Percentiles rank a stretch among this genome's conserved stretches.
Conservation (phyloP, 2,888 invertebrate genomes). For the Drosophila mimica region DNA sequence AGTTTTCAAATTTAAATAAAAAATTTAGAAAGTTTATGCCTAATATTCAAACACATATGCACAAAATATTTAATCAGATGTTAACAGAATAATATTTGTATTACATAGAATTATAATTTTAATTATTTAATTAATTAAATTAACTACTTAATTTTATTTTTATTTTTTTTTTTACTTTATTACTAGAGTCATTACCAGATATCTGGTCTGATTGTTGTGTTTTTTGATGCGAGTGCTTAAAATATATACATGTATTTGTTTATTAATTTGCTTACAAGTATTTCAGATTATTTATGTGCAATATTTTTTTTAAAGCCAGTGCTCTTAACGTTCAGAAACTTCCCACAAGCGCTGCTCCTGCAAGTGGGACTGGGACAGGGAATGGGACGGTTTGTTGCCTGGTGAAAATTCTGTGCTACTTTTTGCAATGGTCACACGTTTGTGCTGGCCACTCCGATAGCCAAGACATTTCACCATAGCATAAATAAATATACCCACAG, state of each 20-base stretch:
- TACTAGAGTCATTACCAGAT: not conserved
- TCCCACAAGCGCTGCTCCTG: slow-evolving; percentile 21
- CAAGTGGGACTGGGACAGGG: not conserved
- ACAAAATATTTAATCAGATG: not conserved
- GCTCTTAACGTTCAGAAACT: slow-evolving; percentile 5
- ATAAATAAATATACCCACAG: slow-evolving; percentile 66
- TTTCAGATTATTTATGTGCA: not conserved
- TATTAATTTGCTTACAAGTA: not conserved
- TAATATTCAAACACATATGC: too few species aligned
- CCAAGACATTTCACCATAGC: slow-evolving; percentile 63
- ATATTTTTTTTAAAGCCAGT: not conserved
- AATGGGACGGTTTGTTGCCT: not conserved
- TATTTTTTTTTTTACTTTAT: too few species aligned
- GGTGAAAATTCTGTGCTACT: slow-evolving; percentile 66
- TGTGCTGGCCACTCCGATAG: slow-evolving; percentile 26
- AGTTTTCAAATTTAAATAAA: too few species aligned
- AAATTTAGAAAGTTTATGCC: too few species aligned
- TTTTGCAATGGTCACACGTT: slow-evolving; percentile 45
- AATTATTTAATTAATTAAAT: not conserved
- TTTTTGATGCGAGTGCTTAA: not conserved
- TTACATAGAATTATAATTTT: not conserved
- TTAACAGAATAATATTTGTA: not conserved
- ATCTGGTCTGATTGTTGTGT: not conserved
- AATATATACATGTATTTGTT: not conserved
- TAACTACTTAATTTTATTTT: too few species aligned